Conservation (phyloP, 1,140 invertebrate species). For the Philaenus spumarius region DNA sequence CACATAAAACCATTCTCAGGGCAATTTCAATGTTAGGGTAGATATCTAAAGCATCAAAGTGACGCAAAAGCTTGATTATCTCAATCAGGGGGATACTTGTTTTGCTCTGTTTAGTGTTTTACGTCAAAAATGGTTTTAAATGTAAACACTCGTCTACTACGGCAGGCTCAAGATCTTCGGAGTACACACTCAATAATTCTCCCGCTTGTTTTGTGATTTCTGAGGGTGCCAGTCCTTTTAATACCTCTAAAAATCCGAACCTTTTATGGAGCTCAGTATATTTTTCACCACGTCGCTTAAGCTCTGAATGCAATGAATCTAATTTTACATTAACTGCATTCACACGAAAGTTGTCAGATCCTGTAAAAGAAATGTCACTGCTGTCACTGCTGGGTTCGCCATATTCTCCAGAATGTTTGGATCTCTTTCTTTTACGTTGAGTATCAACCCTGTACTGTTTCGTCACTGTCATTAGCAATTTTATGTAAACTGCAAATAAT, state of each 20-base stretch:
- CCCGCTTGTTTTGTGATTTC: slow-evolving; percentile 2
- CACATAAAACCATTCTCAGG: slow-evolving; percentile 2
- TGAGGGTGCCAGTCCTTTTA: neutral
- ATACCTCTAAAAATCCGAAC: slow-evolving; percentile 3
- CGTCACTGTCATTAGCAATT: neutral
- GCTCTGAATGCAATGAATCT: slow-evolving; percentile 3
- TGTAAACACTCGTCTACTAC: slow-evolving; percentile 6
- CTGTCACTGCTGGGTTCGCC: slow-evolving; percentile 7
- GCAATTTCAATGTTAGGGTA: slow-evolving; percentile 1
- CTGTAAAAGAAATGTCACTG: neutral
- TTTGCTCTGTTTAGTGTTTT: no score
- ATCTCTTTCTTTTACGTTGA: slow-evolving; percentile 4
- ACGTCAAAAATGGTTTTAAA: slow-evolving; percentile 2
- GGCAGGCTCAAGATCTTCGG: no score
- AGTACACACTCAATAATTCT: slow-evolving; percentile 2
- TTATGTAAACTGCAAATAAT: neutral
- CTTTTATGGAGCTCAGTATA: neutral
- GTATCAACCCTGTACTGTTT: slow-evolving; percentile 2
- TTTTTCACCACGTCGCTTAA: slow-evolving; percentile 2
- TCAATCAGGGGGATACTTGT: neutral
- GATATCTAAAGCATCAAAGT: slow-evolving; percentile 2
- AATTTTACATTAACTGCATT: no score
- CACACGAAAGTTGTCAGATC: no score
- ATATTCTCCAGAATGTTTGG: neutral
- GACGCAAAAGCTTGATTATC: neutral